phyloP scores from a whole-genome alignment of 2,888 invertebrate genomes.

The Eumacrocentrus americanus region DNA sequence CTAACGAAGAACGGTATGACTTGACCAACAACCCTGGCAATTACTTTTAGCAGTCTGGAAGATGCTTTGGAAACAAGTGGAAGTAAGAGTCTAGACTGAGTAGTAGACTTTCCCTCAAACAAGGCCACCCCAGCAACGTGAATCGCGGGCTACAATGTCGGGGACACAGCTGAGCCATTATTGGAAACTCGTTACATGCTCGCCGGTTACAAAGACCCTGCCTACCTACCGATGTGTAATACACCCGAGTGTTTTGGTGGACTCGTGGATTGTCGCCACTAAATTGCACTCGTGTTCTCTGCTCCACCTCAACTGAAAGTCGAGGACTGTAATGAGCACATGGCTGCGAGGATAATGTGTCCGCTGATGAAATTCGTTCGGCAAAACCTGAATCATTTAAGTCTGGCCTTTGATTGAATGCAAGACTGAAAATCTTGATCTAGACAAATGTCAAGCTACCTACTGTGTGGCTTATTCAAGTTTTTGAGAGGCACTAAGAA shows the following conservation, averaged over 20 bases:
- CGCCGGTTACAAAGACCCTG: slow-evolving; percentile 52
- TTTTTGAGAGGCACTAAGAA: too few relatives aligned
- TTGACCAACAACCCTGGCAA: too few relatives aligned
- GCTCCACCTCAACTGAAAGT: slow-evolving; percentile 5
- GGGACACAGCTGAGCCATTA: slow-evolving; percentile 59
- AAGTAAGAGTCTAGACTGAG: slow-evolving; percentile 5
- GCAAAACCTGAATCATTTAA: too few relatives aligned
- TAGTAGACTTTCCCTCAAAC: slow-evolving; percentile 3
- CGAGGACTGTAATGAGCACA: slow-evolving; percentile 14
- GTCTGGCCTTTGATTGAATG: too few relatives aligned
- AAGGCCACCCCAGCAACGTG: slow-evolving; percentile 5
- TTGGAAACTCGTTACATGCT: slow-evolving; percentile 61
- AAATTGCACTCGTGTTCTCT: slow-evolving; percentile 26
- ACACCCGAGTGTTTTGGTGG: slow-evolving; percentile 30
- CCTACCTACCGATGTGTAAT: slow-evolving; percentile 38
- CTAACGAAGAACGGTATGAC: too few relatives aligned
- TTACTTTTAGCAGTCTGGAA: neutral
- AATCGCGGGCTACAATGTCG: slow-evolving; percentile 31
- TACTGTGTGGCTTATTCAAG: too few relatives aligned
- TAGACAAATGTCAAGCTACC: too few relatives aligned
- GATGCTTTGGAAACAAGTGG: neutral
- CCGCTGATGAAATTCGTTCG: too few relatives aligned
- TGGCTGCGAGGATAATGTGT: too few relatives aligned
- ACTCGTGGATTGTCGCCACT: slow-evolving; percentile 29
- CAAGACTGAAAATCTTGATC: too few relatives aligned